These are phyloP conservation scores for Arctia plantaginis DNA, from an alignment of 2,888 invertebrate genomes.

Conservation along the genomic window DNA sequence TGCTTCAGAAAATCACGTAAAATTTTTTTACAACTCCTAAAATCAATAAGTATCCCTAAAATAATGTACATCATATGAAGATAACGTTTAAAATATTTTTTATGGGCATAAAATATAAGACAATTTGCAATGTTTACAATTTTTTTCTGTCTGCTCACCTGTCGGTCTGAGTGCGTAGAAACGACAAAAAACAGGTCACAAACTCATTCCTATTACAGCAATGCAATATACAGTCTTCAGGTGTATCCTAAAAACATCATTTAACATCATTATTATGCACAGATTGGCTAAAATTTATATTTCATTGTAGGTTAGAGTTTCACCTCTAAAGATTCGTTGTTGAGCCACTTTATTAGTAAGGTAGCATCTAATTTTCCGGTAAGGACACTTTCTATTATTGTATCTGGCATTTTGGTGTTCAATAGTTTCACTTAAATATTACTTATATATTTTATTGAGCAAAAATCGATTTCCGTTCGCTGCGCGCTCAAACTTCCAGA, in stretches of 20 bases:
- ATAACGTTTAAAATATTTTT: background rate
- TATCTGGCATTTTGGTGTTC: conserved; percentile 76
- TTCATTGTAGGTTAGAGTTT: conserved; percentile 64
- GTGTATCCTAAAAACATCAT: conserved; percentile 69
- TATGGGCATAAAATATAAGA: background rate
- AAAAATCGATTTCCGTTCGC: conserved; percentile 62
- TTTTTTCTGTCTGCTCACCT: conserved; percentile 63
- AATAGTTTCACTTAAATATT: conserved; percentile 15
- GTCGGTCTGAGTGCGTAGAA: conserved; percentile 85
- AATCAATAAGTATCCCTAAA: background rate
- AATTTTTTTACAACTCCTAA: background rate
- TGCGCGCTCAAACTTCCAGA: conserved; percentile 54
- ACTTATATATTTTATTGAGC: conserved; percentile 39
- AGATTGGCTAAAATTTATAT: conserved; percentile 29
- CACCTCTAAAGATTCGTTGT: conserved; percentile 76
- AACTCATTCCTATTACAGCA: conserved; percentile 83
- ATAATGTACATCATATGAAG: background rate
- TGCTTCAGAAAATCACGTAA: background rate
- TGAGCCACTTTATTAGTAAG: conserved; percentile 80
- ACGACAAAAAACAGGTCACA: conserved; percentile 86
- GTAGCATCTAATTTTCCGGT: conserved; percentile 73
- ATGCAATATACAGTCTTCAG: conserved; percentile 72
- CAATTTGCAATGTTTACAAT: conserved; percentile 44
- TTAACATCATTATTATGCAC: conserved; percentile 33
- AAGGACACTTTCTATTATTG: conserved; percentile 80